Base-by-base conservation (phyloP, 2,113 vertebrate genomes). In the Cyanocitta stelleri region DNA sequence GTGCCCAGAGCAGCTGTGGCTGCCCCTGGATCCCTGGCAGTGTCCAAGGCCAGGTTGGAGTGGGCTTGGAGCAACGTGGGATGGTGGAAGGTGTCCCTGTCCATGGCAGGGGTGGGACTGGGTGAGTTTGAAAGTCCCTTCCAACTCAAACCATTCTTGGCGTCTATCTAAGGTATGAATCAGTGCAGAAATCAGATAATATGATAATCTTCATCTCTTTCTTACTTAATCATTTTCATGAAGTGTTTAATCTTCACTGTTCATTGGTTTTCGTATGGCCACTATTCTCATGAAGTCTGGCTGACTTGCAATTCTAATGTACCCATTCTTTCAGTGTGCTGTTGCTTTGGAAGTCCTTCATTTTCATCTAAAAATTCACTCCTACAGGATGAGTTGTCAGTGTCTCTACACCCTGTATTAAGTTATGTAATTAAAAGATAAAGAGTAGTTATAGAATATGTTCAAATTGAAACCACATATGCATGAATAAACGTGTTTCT, bases 61-160 rank as follows among this genome's bases (percentile, higher is more conserved):
- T 0, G 16, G 16, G 33, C 5, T n/a, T 5, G 46, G 11, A 66
- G 27, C 43, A 30, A 0, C 3, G 11, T 9, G 11, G 46, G 9
- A 4, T 0, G 13, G 14, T 35, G 62, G 30, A 1, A 69, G 4
- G 0, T 35, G 48, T 32, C 55, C 21, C 24, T 62, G 48, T 4
- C 7, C 55, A 41, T 9, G 61, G 52, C 68, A 46, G 18, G 13
- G 2, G 0, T 30, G 37, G 19, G 0, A n/a, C 6, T 10, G 14
- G 30, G 11, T 52, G 32, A 6, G 1, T 1, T 68, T 68, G 16
- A 32, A 39, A 4, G 17, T 48, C 6, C 6, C 3, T 48, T 41
- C 39, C 22, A 27, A 21, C 11, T 10, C 43, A 89, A 95, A 44
- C 13, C 3, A 23, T 16, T 10, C 6, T 39, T 18, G 15, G 79